A percentile compares a stretch with the other conserved stretches of the same genome.
Conservation (phyloP, 2,797 vertebrate species). For the Anniella stebbinsi region DNA sequence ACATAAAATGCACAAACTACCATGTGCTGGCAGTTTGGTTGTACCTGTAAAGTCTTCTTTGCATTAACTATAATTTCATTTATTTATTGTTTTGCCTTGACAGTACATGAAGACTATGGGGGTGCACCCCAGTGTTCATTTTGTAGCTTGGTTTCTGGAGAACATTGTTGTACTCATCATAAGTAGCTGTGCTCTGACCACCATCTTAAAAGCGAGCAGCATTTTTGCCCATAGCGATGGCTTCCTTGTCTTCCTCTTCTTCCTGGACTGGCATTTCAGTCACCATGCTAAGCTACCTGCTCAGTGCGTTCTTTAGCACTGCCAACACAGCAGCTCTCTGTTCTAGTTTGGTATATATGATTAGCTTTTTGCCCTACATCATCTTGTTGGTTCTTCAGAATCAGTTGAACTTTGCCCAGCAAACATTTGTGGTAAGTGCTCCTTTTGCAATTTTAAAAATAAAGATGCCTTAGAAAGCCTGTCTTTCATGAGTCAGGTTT, state of each 20-base stretch:
- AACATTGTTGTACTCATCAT: slow-evolving; percentile 63
- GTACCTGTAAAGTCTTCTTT: not conserved
- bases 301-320: slow-evolving; percentile 74
- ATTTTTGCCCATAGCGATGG: slow-evolving; percentile 76
- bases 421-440: slow-evolving; percentile 77
- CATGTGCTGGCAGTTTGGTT: not conserved
- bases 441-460: not conserved
- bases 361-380: slow-evolving; percentile 81
- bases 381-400: slow-evolving; percentile 77
- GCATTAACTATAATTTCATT: not conserved
- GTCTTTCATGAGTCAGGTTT: not conserved
- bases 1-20: not conserved
- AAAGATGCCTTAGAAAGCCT: not conserved
- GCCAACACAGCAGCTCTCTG: slow-evolving; percentile 75
- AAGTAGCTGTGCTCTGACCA: slow-evolving; percentile 69
- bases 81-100: slow-evolving; percentile 8
- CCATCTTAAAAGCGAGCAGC: slow-evolving; percentile 74
- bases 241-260: slow-evolving; percentile 76
- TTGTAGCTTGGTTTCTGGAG: slow-evolving; percentile 82
- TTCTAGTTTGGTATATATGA: slow-evolving; percentile 76
- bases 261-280: slow-evolving; percentile 75
- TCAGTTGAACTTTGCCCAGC: slow-evolving; percentile 63
- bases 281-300: slow-evolving; percentile 77
- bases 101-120: slow-evolving; percentile 82
- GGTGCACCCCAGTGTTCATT: slow-evolving; percentile 69